These are phyloP conservation scores for Antennarius striatus DNA, from an alignment of 2,113 vertebrate genomes.

Conservation along the genomic window DNA sequence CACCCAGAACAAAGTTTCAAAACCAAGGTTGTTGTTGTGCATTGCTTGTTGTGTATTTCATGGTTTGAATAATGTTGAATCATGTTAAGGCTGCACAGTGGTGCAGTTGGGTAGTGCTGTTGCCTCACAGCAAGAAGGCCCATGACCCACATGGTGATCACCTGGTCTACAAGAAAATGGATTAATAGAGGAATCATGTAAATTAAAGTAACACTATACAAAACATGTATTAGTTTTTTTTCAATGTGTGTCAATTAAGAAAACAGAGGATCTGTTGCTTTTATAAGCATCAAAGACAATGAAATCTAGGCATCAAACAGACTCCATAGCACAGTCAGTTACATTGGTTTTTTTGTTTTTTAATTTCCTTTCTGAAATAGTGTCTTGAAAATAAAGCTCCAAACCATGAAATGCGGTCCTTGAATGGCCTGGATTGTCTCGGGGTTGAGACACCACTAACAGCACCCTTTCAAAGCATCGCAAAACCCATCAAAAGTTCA, in stretches of 20 bases:
- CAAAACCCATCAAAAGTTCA: slow-evolving; percentile 13
- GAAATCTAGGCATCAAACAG: no score
- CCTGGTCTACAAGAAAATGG: no score
- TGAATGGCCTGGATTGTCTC: slow-evolving; percentile 6
- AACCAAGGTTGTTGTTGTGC: background rate
- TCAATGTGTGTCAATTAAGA: no score
- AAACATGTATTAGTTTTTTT: no score
- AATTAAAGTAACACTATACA: background rate
- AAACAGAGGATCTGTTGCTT: background rate
- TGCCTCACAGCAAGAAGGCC: no score
- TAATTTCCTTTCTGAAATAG: background rate
- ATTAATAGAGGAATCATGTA: background rate
- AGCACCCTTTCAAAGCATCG: slow-evolving; percentile 13
- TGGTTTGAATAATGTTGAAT: background rate
- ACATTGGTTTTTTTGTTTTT: background rate
- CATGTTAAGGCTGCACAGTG: no score
- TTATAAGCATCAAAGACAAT: background rate
- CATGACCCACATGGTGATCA: no score
- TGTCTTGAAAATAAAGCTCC: background rate
- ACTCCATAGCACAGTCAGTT: background rate
- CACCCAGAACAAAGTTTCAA: background rate
- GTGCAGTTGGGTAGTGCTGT: no score
- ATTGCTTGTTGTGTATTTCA: background rate
- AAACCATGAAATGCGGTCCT: background rate
- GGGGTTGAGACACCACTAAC: slow-evolving; percentile 32